Evolutionary conservation across 1,140 invertebrate genomes (phyloP).

Genomic region (Drosophila funebris): DNA sequence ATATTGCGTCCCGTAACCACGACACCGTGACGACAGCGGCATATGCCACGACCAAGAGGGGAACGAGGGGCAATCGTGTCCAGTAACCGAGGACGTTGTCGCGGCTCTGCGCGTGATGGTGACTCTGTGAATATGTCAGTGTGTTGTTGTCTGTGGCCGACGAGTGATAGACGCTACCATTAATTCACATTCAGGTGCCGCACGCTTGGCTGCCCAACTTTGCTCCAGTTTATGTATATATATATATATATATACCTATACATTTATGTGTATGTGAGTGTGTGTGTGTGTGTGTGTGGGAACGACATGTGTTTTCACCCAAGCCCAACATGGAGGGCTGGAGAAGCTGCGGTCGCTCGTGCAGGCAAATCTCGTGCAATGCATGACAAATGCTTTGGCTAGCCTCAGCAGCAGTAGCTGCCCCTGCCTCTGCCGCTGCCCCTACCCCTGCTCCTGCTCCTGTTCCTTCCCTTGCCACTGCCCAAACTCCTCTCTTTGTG

Average conservation of each 20-base stretch:
- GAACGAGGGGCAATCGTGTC: constrained; percentile 3
- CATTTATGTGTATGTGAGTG: constrained; percentile 12
- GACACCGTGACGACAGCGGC: constrained; percentile 70
- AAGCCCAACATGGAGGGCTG: neutral
- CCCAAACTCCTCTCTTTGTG: neutral
- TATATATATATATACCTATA: neutral
- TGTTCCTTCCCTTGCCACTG: neutral
- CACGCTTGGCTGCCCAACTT: constrained; percentile 67
- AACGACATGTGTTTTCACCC: constrained; percentile 72
- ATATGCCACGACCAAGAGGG: constrained; percentile 46
- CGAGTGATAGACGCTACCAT: constrained; percentile 79
- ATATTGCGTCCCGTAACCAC: constrained; percentile 68
- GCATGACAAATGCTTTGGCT: constrained; percentile 66
- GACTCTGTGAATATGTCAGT: constrained; percentile 33
- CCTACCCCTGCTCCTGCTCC: neutral
- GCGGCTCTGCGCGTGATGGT: constrained; percentile 50
- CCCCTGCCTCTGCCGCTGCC: neutral
- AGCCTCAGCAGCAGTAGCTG: neutral
- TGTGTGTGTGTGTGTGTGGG: constrained; percentile 31
- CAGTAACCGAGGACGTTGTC: constrained; percentile 17
- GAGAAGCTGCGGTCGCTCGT: constrained; percentile 64
- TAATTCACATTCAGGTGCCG: constrained; percentile 79
- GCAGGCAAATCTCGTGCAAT: constrained; percentile 71
- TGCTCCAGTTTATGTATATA: neutral
- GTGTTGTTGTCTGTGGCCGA: constrained; percentile 70